These are phyloP conservation scores for Phataginus tetradactyla DNA, from an alignment of 2,797 vertebrate species.

Conservation along the genomic window DNA sequence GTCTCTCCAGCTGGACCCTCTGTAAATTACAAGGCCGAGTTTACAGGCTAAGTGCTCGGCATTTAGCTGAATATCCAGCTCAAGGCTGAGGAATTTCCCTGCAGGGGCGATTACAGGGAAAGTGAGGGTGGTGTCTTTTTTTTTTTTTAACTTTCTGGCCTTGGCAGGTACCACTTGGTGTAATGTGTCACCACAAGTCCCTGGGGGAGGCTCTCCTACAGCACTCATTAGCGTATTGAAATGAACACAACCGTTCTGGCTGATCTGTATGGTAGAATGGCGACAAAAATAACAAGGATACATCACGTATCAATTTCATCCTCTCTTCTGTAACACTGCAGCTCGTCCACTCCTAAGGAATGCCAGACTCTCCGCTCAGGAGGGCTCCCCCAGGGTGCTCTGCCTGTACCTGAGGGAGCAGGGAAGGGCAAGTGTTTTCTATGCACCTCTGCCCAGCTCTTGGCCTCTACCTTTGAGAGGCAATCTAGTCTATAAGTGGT, in stretches of 20 bases:
- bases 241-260: constrained; percentile 20
- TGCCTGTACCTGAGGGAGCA: neutral
- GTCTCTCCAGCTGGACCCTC: constrained; percentile 24
- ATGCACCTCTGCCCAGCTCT: neutral
- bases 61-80: neutral
- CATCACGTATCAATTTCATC: neutral
- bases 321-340: neutral
- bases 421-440: neutral
- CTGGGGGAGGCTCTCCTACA: neutral
- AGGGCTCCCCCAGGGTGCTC: neutral
- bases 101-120: neutral
- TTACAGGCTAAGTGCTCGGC: constrained; percentile 16
- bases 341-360: neutral
- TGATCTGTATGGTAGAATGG: constrained; percentile 36
- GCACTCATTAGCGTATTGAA: constrained; percentile 59
- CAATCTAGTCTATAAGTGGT: neutral
- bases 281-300: constrained; percentile 53
- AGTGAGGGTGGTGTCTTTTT: neutral
- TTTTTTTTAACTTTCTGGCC: neutral
- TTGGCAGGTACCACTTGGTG: constrained; percentile 28
- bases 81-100: constrained; percentile 47
- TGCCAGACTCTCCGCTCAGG: neutral
- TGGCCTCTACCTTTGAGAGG: neutral
- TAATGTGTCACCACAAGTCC: constrained; percentile 13
- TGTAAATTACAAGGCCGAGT: constrained; percentile 50